Base-by-base conservation (phyloP, 2,888 invertebrate species). In the Sinodicranocentrus sp. region DNA sequence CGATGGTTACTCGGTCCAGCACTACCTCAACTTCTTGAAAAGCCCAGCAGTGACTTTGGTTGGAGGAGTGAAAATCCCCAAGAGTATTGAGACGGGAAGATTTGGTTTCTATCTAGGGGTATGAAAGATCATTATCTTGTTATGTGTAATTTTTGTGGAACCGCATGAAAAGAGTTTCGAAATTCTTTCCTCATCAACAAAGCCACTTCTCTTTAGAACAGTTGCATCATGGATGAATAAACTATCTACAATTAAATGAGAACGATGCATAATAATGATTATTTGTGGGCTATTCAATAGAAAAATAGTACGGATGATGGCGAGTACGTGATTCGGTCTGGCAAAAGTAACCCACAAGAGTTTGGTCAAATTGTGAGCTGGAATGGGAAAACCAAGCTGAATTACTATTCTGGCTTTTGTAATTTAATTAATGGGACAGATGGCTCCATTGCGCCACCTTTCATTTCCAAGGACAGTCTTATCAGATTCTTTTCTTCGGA, bases 221-320 rank as follows among this genome's bases (percentile, higher is more conserved):
- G n/a, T n/a, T n/a, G n/a, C n/a, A n/a, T n/a, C n/a, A n/a, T n/a
- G n/a, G n/a, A n/a, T 33, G 33, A 33, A 33, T 33, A 10, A 33
- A 10, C 10, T 10, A 33, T 33, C 3, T 33, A 10, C 33, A 33
- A 33, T 33, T 6, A 33, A 33, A 33, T 10, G 33, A 33, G 10
- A 33, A n/a, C n/a, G n/a, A n/a, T n/a, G n/a, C n/a, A n/a, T n/a
- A n/a, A n/a, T n/a, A n/a, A 6, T 33, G 33, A 10, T 33, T 6
- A 33, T 33, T 33, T 33, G 33, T 33, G 33, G 33, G 10, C 33
- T 33, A 10, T 33, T 33, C 5, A 33, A 33, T 33, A 88, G 88
- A 85, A 87, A 82, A 88, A 88, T 76, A 85, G 73, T n/a, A 85
- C 88, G 1, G 88, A 88, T 75, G 88, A 88, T 61, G 88, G 88